Evolutionary conservation across 2,888 invertebrate genomes (phyloP), one percentile per base, ranked within the genome.

Genomic region (Theretra japonica): DNA sequence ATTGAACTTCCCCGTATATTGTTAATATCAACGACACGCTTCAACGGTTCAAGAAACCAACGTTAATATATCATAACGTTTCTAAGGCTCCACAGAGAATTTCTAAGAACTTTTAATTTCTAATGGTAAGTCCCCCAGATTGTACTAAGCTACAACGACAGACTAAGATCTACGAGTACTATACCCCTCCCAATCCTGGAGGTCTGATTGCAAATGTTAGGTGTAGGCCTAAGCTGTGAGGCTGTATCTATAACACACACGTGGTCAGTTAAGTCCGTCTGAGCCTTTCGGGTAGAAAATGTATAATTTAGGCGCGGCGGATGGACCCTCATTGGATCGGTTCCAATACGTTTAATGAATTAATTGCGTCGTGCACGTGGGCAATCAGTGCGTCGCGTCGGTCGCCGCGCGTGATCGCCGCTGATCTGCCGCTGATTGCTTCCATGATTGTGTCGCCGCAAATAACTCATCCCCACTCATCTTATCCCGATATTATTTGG

Each of bases 391-490:
- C n/a, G 53, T 6, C 53, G 53, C 4, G 7, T 2, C 58, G 58
- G n/a, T n/a, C 17, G 28, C 1, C 17, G 19, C 25, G 57, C 58
- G 25, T 11, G 25, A 15, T 30, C 15, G 59, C 2, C 41, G 41
- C 41, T 15, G 5, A 15, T 25, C 58, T 23, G 21, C 11, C 21
- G n/a, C 11, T 59, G 59, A 59, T 59, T 59, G 25, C 28, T 28
- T 59, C 59, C 28, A 59, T 28, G 25, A 59, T 59, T 59, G 30
- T 19, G 59, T 28, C 25, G 25, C 58, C 58, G 28, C 59, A 59
- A 59, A 59, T 25, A 59, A 28, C 25, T 28, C 59, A 28, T 59
- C 59, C 15, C 59, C 17, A 19, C 23, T 8, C 57, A 23, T 25
- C 59, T 25, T 28, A 59, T 59, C 17, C 19, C 59, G 59, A 25